phyloP scores from a whole-genome alignment of 1,140 invertebrate genomes.

The Dermatophagoides farinae region DNA sequence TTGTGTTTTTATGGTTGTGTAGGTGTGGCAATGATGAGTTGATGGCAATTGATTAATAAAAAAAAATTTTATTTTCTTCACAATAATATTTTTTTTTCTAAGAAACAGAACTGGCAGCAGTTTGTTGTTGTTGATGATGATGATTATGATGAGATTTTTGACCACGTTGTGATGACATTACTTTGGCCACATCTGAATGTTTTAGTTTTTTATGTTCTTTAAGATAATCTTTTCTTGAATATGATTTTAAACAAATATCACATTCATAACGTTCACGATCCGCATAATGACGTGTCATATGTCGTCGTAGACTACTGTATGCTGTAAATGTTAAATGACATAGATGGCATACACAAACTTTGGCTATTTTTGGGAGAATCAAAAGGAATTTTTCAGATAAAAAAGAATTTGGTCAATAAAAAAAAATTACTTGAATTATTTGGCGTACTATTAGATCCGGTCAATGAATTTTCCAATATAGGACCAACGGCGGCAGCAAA shows the following conservation, averaged over 20 bases:
- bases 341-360: constrained; percentile 17
- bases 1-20: too few relatives aligned
- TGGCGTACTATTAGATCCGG: background rate
- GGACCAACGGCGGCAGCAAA: background rate
- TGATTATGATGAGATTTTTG: background rate
- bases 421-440: constrained; percentile 1
- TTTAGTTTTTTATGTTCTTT: constrained; percentile 20
- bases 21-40: background rate
- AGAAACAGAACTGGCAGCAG: background rate
- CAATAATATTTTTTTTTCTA: background rate
- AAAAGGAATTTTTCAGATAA: background rate
- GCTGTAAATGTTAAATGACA: constrained; percentile 17
- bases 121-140: background rate
- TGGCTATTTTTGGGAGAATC: background rate
- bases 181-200: constrained; percentile 9
- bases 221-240: constrained; percentile 20
- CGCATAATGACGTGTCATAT: constrained; percentile 18
- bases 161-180: background rate
- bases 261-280: constrained; percentile 21
- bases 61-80: background rate
- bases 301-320: constrained; percentile 16
- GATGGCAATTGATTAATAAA: background rate
- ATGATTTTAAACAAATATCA: constrained; percentile 20
- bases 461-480: constrained; percentile 1
- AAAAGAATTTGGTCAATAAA: background rate